Base-by-base conservation (phyloP, 1,140 invertebrate genomes). In the Pseudomyrmex pallidus region DNA sequence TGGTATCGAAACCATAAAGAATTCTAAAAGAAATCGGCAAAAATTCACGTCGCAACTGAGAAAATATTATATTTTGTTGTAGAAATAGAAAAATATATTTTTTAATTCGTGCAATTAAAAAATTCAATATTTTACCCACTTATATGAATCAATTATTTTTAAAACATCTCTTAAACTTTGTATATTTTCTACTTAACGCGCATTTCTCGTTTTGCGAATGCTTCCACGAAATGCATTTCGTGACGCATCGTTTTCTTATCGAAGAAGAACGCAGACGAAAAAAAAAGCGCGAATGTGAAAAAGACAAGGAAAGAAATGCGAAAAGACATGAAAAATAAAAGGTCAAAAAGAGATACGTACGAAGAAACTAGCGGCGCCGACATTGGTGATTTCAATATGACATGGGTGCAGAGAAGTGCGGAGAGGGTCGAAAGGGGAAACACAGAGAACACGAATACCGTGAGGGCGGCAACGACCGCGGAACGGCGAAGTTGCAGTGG, bases 391-490 rank as follows among this genome's bases (percentile, higher is more conserved):
- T 77, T 56, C 54, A 25, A 4, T 7, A 17, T 46, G 17, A n/a
- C 7, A 35, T 8, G 5, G 22, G n/a, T 8, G 70, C n/a, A 44
- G 20, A 20, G 12, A 35, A 7, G 20, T 15, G 12, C 10, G 20
- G 25, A 13, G 48, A 35, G 22, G 9, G 25, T 10, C 9, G 25
- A 1, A 17, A 13, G 48, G 72, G 50, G n/a, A 3, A 25, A 25
- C 2, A 74, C 46, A 46, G 2, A 62, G 74, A 85, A 76, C 82
- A 87, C 72, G 85, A 91, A 90, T 84, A 54, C 50, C 64, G 74
- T 78, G 84, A 74, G 91, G 92, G 92, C 91, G 91, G 91, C 90
- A 92, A 92, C 92, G 62, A 48, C 48, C 74, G 74, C 74, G 74
- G 62, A 77, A 62, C 46, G 44, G 46, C 91, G 90, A 90, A 89